These are phyloP conservation scores for Chrysomela aeneicollis DNA, from an alignment of 2,888 invertebrate species.

Conservation along the genomic window DNA sequence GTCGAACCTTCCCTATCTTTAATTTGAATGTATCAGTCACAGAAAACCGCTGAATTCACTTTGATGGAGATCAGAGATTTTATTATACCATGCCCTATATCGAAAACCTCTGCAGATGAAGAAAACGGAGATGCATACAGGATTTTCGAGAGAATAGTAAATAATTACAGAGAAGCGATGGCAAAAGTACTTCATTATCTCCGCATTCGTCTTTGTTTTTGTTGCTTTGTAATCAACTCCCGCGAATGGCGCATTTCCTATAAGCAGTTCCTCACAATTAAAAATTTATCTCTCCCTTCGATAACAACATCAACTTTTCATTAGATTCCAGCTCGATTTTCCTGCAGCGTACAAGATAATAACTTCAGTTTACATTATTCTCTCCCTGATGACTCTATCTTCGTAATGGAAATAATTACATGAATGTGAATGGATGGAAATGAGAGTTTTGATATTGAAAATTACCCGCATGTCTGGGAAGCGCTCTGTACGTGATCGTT, in stretches of 20 bases:
- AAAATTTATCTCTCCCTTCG: not conserved
- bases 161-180: too few relatives aligned
- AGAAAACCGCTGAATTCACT: too few relatives aligned
- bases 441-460: not conserved
- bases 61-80: too few relatives aligned
- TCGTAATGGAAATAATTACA: not conserved
- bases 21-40: too few relatives aligned
- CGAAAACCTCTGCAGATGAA: too few relatives aligned
- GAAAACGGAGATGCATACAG: too few relatives aligned
- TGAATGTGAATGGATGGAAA: not conserved
- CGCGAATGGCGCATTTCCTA: not conserved
- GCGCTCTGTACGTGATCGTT: too few relatives aligned
- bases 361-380: not conserved
- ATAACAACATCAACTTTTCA: not conserved
- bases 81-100: too few relatives aligned
- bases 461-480: not conserved
- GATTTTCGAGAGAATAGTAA: too few relatives aligned
- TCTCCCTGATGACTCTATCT: not conserved
- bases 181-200: not conserved
- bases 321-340: not conserved
- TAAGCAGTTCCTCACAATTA: not conserved
- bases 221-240: not conserved
- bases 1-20: too few relatives aligned
- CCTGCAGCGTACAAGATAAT: not conserved
- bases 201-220: not conserved